Percentiles rank a stretch among this genome's conserved stretches.
Conservation (phyloP, 2,888 invertebrate species). For the Vandiemenella viatica region DNA sequence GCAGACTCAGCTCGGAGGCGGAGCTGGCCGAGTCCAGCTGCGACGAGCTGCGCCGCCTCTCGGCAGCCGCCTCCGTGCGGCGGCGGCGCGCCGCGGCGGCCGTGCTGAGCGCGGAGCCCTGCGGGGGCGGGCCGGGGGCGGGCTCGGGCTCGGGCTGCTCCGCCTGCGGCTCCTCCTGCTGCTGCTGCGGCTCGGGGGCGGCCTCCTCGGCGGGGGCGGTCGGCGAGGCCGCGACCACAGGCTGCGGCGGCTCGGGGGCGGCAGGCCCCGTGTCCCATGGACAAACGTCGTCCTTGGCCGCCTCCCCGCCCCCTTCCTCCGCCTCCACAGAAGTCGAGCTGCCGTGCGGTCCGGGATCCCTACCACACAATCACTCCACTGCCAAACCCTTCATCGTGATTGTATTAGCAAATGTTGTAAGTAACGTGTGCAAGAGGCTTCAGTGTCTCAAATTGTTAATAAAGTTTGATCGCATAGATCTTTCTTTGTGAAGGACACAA, state of each 20-base stretch:
- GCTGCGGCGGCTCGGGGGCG: no score
- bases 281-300: constrained; percentile 34
- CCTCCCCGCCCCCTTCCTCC: background rate
- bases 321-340: background rate
- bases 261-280: constrained; percentile 34
- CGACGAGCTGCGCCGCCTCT: constrained; percentile 49
- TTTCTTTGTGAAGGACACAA: no score
- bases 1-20: constrained; percentile 56
- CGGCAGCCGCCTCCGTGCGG: constrained; percentile 18
- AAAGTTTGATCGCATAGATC: no score
- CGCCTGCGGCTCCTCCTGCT: constrained; percentile 23
- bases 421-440: no score
- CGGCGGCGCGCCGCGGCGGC: constrained; percentile 18
- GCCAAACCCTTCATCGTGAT: no score
- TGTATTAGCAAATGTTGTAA: no score
- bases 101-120: no score
- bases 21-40: constrained; percentile 55
- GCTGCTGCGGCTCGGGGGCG: constrained; percentile 20
- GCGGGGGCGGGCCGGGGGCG: no score
- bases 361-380: background rate
- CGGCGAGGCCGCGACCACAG: constrained; percentile 1
- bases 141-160: no score
- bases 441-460: no score
- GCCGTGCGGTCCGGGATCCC: background rate
- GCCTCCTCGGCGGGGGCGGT: constrained; percentile 12